These are phyloP conservation scores for Pteria penguin DNA, from an alignment of 2,888 invertebrate species.

Conservation along the genomic window DNA sequence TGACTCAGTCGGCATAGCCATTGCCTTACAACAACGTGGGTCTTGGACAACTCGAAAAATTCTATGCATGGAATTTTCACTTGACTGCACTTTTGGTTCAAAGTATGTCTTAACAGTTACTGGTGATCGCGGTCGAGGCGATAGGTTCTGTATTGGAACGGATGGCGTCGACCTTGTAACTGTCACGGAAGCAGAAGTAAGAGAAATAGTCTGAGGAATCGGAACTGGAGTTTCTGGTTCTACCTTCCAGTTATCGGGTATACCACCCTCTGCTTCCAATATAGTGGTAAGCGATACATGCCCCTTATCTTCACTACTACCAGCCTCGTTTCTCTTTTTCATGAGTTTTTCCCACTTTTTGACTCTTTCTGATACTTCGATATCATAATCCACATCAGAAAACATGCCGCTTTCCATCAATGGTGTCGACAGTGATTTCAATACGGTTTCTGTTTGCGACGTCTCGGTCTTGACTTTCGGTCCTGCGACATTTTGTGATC, in stretches of 20 bases:
- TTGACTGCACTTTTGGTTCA: slow-evolving; percentile 61
- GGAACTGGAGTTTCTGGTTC: slow-evolving; percentile 22
- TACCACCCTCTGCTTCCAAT: slow-evolving; percentile 30
- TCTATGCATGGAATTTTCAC: slow-evolving; percentile 58
- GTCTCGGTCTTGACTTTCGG: background rate
- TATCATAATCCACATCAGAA: slow-evolving; percentile 75
- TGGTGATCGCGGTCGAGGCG: slow-evolving; percentile 2
- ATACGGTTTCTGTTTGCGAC: slow-evolving; percentile 1
- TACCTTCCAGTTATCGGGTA: slow-evolving; percentile 19
- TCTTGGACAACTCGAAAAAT: slow-evolving; percentile 62
- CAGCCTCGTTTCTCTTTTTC: slow-evolving; percentile 44
- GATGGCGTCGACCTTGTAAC: slow-evolving; percentile 51
- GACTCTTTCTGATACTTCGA: slow-evolving; percentile 73
- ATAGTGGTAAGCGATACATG: slow-evolving; percentile 32
- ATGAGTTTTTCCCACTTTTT: slow-evolving; percentile 74
- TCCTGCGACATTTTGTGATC: background rate
- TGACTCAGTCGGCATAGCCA: background rate
- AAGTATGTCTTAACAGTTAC: slow-evolving; percentile 27
- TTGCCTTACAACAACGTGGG: slow-evolving; percentile 26
- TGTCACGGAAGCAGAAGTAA: slow-evolving; percentile 52
- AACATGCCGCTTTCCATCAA: slow-evolving; percentile 70
- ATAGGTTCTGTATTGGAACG: background rate
- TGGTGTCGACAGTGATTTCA: slow-evolving; percentile 45
- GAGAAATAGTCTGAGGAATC: slow-evolving; percentile 26
- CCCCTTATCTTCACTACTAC: slow-evolving; percentile 6